phyloP scores from a whole-genome alignment of 2,888 invertebrate genomes.

The Theristus sp. region DNA sequence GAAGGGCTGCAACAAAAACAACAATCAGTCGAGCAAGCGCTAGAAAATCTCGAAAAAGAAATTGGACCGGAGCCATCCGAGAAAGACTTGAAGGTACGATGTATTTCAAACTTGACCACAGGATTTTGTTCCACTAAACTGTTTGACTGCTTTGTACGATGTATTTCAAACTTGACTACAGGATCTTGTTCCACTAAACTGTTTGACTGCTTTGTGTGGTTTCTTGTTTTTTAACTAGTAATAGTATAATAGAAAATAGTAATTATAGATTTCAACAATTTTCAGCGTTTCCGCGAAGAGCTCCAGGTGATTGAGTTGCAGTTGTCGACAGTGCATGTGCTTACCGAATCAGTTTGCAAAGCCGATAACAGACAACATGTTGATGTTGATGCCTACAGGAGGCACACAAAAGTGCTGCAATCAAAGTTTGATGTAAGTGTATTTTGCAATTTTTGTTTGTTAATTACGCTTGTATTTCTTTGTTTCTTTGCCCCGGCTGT shows the following conservation, averaged over 20 bases:
- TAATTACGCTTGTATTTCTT: background rate
- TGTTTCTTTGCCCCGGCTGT: background rate
- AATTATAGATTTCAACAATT: too few relatives aligned
- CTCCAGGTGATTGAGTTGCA: background rate
- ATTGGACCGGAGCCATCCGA: background rate
- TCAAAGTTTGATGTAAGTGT: background rate
- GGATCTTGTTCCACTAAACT: too few relatives aligned
- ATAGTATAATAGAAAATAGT: too few relatives aligned
- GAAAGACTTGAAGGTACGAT: background rate
- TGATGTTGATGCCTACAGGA: background rate
- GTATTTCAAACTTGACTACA: too few relatives aligned
- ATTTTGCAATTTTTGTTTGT: background rate
- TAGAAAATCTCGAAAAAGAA: background rate
- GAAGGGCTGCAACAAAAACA: background rate
- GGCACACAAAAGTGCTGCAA: background rate
- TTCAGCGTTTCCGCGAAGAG: background rate
- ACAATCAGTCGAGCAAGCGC: background rate
- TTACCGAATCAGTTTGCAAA: constrained; percentile 1
- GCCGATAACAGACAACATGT: background rate
- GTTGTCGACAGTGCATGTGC: background rate
- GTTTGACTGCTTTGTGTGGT: too few relatives aligned
- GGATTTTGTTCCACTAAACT: too few relatives aligned
- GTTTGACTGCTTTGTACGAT: too few relatives aligned
- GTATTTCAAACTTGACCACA: background rate
- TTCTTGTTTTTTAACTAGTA: too few relatives aligned